A percentile compares a stretch with the other conserved stretches of the same genome.
These are phyloP conservation scores for Rhynchonycteris naso DNA, from an alignment of 2,797 vertebrate species.

Conservation along the genomic window DNA sequence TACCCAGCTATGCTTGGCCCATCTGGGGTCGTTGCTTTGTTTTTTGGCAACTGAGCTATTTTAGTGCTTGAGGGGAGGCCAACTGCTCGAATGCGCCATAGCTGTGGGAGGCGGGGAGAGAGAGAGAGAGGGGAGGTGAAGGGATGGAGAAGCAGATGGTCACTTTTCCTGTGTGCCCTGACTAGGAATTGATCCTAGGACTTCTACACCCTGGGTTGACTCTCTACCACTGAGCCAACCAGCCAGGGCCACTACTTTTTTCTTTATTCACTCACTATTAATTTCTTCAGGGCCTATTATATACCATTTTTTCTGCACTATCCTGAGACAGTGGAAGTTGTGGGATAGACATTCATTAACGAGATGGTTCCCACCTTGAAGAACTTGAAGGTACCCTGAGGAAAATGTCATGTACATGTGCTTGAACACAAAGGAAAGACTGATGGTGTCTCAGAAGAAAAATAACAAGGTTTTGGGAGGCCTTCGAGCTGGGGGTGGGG, in stretches of 20 bases:
- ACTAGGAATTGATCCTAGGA: too few relatives aligned
- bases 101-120: too few relatives aligned
- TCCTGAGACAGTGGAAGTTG: background rate
- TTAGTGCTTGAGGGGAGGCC: too few relatives aligned
- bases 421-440: background rate
- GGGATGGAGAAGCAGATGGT: too few relatives aligned
- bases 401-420: background rate
- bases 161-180: too few relatives aligned
- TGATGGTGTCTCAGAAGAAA: background rate
- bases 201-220: too few relatives aligned
- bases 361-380: background rate
- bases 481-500: background rate
- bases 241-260: background rate
- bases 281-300: background rate
- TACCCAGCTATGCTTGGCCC: too few relatives aligned
- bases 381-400: background rate
- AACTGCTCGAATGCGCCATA: too few relatives aligned
- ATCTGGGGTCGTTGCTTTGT: too few relatives aligned
- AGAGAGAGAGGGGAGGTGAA: too few relatives aligned
- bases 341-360: background rate
- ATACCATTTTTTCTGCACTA: background rate
- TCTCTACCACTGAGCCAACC: too few relatives aligned
- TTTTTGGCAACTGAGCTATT: too few relatives aligned
- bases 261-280: background rate
- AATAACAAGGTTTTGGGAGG: background rate